Base-by-base conservation (phyloP, 2,113 vertebrate species). In the Myotis lucifugus region DNA sequence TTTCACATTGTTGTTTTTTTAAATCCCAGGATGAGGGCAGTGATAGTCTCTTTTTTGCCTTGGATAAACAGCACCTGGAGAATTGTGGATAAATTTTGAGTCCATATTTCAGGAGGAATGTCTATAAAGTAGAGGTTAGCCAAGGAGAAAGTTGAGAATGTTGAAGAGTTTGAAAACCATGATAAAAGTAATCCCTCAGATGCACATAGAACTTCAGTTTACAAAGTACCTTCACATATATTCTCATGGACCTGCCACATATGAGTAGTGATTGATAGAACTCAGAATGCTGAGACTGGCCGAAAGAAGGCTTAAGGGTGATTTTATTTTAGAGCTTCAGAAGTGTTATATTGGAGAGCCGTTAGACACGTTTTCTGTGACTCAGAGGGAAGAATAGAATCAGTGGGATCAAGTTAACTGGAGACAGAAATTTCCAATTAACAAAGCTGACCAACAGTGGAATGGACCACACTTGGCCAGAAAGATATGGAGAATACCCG, bases 301-400 rank as follows among this genome's bases (percentile, higher is more conserved):
- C 19, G 34, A 78, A 94, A 78, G 32, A 59, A 94, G 27, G 37
- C 61, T 69, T 29, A 79, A 86, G 25, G 37, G 40, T 61, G 37
- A 37, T 93, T 79, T 90, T 72, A 90, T 42, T 61, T 90, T 74
- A 70, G 61, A 77, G 7, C 79, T 90, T 90, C 59, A 82, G 66
- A 74, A 74, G 18, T 48, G 6, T 17, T 72, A 19, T 23, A 42
- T 64, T 76, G 32, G 69, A 69, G 82, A 95, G 14, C 59, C 61
- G 46, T 78, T 84, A 46, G 70, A 52, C 77, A 29, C 21, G n/a
- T 64, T 88, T 77, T 84, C 61, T 78, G 52, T 88, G 90, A 84
- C 61, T 50, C 11, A 8, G 56, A 61, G 40, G n/a, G 40, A 40
- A 83, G 21, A 77, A 77, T 13, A 70, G 69, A 69, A 69, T 69